phyloP scores from a whole-genome alignment of 2,888 invertebrate species.

The Embidobia sp. region DNA sequence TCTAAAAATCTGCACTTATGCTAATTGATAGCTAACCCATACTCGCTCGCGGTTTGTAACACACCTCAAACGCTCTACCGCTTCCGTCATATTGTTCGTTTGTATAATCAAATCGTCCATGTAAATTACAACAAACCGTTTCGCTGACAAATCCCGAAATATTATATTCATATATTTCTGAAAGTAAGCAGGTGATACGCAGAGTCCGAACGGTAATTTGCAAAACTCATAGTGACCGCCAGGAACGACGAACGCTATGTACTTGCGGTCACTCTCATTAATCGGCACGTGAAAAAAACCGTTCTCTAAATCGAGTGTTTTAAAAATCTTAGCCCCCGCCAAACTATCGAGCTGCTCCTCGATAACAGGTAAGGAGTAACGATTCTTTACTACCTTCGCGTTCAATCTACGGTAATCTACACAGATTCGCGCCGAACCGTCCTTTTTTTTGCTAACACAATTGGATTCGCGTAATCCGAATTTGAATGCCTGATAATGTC shows the following conservation, averaged over 20 bases:
- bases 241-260: neutral
- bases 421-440: neutral
- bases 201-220: constrained; percentile 1
- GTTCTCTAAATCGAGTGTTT: neutral
- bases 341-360: neutral
- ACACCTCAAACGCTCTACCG: constrained; percentile 18
- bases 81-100: neutral
- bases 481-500: constrained; percentile 68
- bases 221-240: neutral
- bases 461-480: constrained; percentile 72
- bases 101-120: constrained; percentile 57
- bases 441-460: constrained; percentile 45
- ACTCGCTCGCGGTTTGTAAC: constrained; percentile 48
- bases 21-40: constrained; percentile 63
- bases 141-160: neutral
- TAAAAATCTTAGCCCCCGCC: neutral
- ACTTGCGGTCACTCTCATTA: neutral
- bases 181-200: constrained; percentile 5
- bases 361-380: neutral
- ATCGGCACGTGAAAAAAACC: constrained; percentile 4
- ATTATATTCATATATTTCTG: neutral
- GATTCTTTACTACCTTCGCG: neutral
- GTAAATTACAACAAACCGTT: constrained; percentile 1
- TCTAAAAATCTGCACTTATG: constrained; percentile 53
- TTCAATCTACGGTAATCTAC: neutral